Evolutionary conservation across 2,888 invertebrate genomes (phyloP).

Genomic region (Sarcophaga caerulescens): DNA sequence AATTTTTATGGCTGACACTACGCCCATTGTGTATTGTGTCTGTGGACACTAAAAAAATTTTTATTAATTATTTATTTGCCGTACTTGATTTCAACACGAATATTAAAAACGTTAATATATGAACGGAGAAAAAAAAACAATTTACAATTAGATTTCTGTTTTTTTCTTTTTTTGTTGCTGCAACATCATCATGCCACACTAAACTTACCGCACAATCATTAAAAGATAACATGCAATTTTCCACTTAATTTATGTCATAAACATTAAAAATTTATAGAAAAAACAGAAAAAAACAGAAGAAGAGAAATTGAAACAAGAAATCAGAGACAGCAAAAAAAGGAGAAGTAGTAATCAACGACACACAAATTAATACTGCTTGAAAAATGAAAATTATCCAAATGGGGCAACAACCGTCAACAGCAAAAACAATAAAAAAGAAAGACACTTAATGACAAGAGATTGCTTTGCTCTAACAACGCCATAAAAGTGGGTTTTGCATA

Average conservation of each 20-base stretch:
- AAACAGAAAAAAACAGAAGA: conserved; percentile 7
- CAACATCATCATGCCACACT: conserved; percentile 50
- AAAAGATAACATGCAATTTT: conserved; percentile 69
- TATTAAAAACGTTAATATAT: conserved; percentile 20
- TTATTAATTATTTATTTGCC: conserved; percentile 42
- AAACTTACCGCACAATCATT: conserved; percentile 52
- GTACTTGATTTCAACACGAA: conserved; percentile 38
- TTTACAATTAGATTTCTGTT: conserved; percentile 31
- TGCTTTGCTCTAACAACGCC: background rate
- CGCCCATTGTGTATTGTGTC: conserved; percentile 8
- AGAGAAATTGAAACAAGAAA: conserved; percentile 8
- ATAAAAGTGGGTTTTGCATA: background rate
- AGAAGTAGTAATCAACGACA: background rate
- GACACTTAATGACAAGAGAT: conserved; percentile 23
- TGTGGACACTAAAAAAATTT: conserved; percentile 22
- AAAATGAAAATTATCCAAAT: conserved; percentile 49
- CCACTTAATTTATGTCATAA: conserved; percentile 70
- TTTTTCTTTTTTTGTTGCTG: conserved; percentile 3
- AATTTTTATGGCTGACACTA: background rate
- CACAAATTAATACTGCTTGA: conserved; percentile 56
- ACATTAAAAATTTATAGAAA: conserved; percentile 53
- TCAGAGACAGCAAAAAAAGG: background rate
- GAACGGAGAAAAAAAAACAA: conserved; percentile 15
- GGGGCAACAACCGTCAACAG: conserved; percentile 29
- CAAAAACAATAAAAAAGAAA: conserved; percentile 8